Base-by-base conservation (phyloP, 2,888 invertebrate genomes). In the Lydus trimaculatus region DNA sequence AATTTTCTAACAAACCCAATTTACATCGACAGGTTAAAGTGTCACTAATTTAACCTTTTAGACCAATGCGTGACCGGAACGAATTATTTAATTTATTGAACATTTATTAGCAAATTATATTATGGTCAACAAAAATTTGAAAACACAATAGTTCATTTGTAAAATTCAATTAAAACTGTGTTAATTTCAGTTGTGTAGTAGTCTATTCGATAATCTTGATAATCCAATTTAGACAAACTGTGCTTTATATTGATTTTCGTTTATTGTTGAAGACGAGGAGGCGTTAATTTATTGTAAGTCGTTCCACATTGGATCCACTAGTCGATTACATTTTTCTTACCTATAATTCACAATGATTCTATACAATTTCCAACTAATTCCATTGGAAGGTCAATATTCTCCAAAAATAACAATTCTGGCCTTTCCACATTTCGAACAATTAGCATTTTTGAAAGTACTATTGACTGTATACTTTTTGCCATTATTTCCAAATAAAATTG, bases 221-320 rank as follows among this genome's bases (percentile, higher is more conserved):
- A 56, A 56, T 56, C 56, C 56, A 56, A 28, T 56, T 56, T 28
- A 28, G 56, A 15, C 9, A 3, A 25, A 25, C 11, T 28, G 28
- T 28, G 13, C 23, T 15, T 56, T 56, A 6, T 56, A 56, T 56
- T 28, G 56, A 56, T 56, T 56, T 13, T 56, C 56, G n/a, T 28
- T 56, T 56, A 56, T 56, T 56, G 13, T 25, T 15, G 15, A 25
- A 56, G 25, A 48, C 43, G 48, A 48, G 11, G 20, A 25, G 25
- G 25, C 56, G 25, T 56, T 56, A 56, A 56, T 56, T 56, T 56
- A 56, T 56, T 25, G 56, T 25, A 23, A 56, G 11, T 52, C 48
- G 48, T n/a, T 17, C 43, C 17, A n/a, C 17, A 43, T 17, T 43
- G 11, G 17, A 17, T n/a, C 8, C 43, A 3, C 5, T n/a, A 43